A percentile compares a stretch with the other conserved stretches of the same genome.
Evolutionary conservation across 53 echinoderm and acorn worm species (phyloP).

Genomic region (Hippasteria phrygiana): DNA sequence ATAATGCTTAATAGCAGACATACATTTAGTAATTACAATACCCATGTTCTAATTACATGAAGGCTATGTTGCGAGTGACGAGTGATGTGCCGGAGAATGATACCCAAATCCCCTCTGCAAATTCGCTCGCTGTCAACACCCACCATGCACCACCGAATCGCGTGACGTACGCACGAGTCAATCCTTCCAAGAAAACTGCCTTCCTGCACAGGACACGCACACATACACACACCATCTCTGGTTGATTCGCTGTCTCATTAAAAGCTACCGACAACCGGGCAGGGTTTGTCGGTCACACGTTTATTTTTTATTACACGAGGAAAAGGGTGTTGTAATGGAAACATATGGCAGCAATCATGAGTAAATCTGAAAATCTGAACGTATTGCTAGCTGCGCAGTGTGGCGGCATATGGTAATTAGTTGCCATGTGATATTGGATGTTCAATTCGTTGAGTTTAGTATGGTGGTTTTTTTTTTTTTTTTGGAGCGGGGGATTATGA

Average conservation of each 20-base stretch:
- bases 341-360: not conserved
- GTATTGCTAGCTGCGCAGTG: not conserved
- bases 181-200: not conserved
- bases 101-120: no score
- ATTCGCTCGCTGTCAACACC: no score
- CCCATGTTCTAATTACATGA: no score
- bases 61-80: no score
- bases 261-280: not conserved
- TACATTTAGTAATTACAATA: no score
- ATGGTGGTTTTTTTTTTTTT: no score
- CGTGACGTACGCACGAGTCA: no score
- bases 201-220: not conserved
- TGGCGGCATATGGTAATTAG: not conserved
- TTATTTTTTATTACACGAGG: not conserved
- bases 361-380: not conserved
- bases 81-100: no score
- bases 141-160: no score
- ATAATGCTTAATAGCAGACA: no score
- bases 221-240: not conserved
- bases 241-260: not conserved
- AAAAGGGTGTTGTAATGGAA: not conserved
- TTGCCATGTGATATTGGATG: not conserved
- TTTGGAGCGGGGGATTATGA: no score
- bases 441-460: not conserved
- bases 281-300: not conserved